A percentile compares a stretch with the other conserved stretches of the same genome.
Evolutionary conservation across 2,113 vertebrate genomes (phyloP).

Genomic region (Spermophilus dauricus): DNA sequence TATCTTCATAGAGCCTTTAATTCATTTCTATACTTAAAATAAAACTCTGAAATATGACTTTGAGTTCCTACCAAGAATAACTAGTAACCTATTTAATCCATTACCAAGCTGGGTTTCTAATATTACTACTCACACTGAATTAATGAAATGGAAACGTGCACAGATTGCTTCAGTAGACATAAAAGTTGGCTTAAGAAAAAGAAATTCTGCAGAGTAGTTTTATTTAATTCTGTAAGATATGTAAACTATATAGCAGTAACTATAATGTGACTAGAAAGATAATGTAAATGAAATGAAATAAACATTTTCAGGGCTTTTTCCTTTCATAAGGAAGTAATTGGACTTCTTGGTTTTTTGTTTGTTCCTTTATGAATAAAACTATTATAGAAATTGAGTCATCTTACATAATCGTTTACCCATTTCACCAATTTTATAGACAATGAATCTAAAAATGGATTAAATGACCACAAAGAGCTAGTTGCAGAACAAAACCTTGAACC

Average conservation of each 20-base stretch:
- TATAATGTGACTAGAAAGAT: background rate
- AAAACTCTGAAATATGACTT: background rate
- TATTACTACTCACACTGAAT: background rate
- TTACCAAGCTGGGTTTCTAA: slow-evolving; percentile 10
- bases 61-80: slow-evolving; percentile 42
- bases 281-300: slow-evolving; percentile 71
- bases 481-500: background rate
- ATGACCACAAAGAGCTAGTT: background rate
- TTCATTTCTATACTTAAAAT: slow-evolving; percentile 33
- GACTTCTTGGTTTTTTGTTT: background rate
- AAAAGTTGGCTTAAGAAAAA: background rate
- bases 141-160: background rate
- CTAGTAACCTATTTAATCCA: background rate
- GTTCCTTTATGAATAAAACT: slow-evolving; percentile 60
- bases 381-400: background rate
- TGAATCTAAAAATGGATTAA: background rate
- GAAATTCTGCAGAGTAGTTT: background rate
- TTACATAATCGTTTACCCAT: background rate
- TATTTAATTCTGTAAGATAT: slow-evolving; percentile 80
- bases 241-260: slow-evolving; percentile 66
- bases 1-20: background rate
- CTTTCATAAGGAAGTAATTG: slow-evolving; percentile 30
- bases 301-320: slow-evolving; percentile 50
- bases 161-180: background rate
- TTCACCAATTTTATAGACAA: slow-evolving; percentile 47